Conservation (phyloP, 1,140 invertebrate species). For the Calliphora vicina region DNA sequence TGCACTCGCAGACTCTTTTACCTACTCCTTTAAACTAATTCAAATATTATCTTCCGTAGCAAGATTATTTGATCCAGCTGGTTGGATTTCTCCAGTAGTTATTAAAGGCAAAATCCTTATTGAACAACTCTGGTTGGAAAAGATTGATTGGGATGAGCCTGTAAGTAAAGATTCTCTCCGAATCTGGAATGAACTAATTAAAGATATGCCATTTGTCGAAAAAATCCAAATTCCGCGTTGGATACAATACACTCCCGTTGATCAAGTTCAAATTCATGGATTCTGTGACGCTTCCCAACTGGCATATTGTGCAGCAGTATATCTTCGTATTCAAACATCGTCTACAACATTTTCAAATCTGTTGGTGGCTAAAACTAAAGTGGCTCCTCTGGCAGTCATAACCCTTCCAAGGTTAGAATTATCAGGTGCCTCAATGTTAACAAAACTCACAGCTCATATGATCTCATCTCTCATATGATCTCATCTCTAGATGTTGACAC, state of each 20-base stretch:
- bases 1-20: background rate
- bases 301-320: background rate
- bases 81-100: background rate
- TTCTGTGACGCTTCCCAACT: background rate
- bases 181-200: background rate
- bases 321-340: background rate
- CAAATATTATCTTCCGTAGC: background rate
- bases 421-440: background rate
- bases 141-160: background rate
- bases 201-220: background rate
- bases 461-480: background rate
- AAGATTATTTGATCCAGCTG: slow-evolving; percentile 4
- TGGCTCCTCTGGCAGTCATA: background rate
- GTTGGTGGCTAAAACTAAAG: background rate
- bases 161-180: background rate
- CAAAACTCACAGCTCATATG: background rate
- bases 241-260: background rate
- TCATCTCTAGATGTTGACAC: too few relatives aligned
- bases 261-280: background rate
- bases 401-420: background rate
- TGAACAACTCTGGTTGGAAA: slow-evolving; percentile 10
- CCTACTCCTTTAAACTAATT: background rate
- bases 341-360: background rate
- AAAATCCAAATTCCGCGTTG: slow-evolving; percentile 19
- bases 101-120: slow-evolving; percentile 25